phyloP scores from a whole-genome alignment of 53 echinoderm and acorn worm species.

The Antedon mediterranea region DNA sequence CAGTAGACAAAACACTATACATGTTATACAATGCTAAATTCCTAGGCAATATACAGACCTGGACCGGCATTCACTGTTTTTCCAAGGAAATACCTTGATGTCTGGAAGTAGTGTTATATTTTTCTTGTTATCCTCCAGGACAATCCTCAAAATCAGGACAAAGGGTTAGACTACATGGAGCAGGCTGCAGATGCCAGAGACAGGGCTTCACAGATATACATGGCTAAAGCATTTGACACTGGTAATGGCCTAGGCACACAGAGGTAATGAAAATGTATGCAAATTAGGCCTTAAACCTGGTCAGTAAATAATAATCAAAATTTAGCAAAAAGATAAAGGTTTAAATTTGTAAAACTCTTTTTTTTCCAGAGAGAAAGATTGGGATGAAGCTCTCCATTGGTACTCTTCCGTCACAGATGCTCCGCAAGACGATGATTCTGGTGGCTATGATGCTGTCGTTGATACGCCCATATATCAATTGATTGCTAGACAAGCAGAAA shows the following conservation, averaged over 20 bases:
- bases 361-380: conserved; percentile 30
- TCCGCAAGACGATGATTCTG: conserved; percentile 40
- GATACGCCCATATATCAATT: conserved; percentile 62
- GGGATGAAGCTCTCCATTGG: conserved; percentile 88
- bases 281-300: neutral
- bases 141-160: conserved; percentile 51
- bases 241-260: conserved; percentile 54
- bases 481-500: conserved; percentile 60
- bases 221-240: conserved; percentile 69
- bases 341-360: no score
- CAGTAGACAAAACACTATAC: no score
- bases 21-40: no score
- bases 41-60: no score
- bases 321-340: no score
- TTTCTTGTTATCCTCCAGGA: conserved; percentile 22
- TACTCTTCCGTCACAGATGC: conserved; percentile 38
- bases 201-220: conserved; percentile 49
- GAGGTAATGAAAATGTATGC: conserved; percentile 32
- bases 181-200: conserved; percentile 75
- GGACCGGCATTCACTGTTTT: no score
- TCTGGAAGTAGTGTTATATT: neutral
- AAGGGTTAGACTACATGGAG: conserved; percentile 82
- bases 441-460: conserved; percentile 58
- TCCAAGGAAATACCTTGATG: no score
- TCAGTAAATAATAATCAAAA: no score